Evolutionary conservation across 2,888 invertebrate genomes (phyloP).

Genomic region (Priocnemis perturbator): DNA sequence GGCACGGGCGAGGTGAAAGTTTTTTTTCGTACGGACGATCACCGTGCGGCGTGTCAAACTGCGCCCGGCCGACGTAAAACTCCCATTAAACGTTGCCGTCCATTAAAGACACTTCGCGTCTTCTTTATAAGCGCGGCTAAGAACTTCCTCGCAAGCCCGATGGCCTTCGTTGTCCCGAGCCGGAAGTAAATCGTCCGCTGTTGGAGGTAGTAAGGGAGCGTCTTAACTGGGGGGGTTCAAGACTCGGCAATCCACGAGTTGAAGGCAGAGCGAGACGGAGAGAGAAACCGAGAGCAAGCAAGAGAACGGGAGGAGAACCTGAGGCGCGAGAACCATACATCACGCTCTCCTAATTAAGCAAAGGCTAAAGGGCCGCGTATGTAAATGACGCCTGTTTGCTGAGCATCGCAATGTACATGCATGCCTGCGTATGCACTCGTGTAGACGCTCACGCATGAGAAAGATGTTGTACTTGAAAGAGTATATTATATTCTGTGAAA

Average conservation of each 20-base stretch:
- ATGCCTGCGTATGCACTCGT: conserved; percentile 12
- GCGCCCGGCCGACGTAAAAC: too few species aligned
- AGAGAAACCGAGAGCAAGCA: not conserved
- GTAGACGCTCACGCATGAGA: not conserved
- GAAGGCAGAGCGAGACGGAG: not conserved
- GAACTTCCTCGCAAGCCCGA: too few species aligned
- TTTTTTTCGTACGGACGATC: too few species aligned
- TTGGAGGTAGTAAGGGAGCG: conserved; percentile 9
- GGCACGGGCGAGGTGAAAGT: too few species aligned
- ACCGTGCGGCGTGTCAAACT: too few species aligned
- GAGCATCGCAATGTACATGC: conserved; percentile 26
- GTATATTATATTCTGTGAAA: too few species aligned
- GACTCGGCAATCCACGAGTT: not conserved
- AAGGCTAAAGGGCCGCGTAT: conserved; percentile 46
- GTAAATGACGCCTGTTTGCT: conserved; percentile 54
- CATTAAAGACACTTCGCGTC: too few species aligned
- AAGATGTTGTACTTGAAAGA: not conserved
- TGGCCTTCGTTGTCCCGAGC: conserved; percentile 1
- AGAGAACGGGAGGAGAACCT: conserved; percentile 26
- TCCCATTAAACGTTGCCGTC: too few species aligned
- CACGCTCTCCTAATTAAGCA: conserved; percentile 54
- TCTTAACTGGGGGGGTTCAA: conserved; percentile 10
- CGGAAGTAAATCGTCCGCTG: conserved; percentile 16
- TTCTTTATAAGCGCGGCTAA: too few species aligned
- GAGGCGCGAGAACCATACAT: conserved; percentile 31